Conservation (phyloP, 92 coral and sea anemone species). For the Montipora capitata region DNA sequence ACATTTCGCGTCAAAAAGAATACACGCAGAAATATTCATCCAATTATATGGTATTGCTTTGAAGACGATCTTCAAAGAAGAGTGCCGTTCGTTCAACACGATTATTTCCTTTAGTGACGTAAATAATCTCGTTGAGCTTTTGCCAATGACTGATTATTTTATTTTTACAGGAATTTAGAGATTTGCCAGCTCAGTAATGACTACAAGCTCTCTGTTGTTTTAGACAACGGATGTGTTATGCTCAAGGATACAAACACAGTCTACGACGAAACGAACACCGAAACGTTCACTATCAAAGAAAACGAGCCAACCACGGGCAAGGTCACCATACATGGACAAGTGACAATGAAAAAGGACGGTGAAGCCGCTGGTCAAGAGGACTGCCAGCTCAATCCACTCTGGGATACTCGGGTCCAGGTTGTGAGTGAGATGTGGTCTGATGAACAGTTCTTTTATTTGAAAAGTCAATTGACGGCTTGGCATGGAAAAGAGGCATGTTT, state of each 20-base stretch:
- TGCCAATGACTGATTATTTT: neutral
- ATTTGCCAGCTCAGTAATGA: constrained; percentile 46
- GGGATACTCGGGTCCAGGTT: constrained; percentile 69
- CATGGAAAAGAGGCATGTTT: constrained; percentile 66
- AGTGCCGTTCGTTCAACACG: too few relatives aligned
- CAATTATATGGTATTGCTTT: too few relatives aligned
- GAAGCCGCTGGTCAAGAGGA: constrained; percentile 34
- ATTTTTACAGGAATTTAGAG: constrained; percentile 43
- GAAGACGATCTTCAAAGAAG: too few relatives aligned
- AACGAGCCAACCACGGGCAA: constrained; percentile 69
- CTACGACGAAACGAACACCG: constrained; percentile 54
- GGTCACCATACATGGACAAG: constrained; percentile 62
- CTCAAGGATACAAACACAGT: constrained; percentile 72
- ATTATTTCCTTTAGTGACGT: too few relatives aligned
- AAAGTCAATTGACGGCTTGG: constrained; percentile 45
- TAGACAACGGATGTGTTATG: constrained; percentile 63
- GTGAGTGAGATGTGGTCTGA: constrained; percentile 79
- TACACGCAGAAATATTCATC: too few relatives aligned
- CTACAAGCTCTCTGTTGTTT: constrained; percentile 46
- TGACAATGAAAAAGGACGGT: constrained; percentile 63
- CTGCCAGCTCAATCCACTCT: constrained; percentile 16
- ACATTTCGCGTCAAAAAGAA: too few relatives aligned
- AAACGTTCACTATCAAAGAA: constrained; percentile 69
- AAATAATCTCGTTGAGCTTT: neutral
- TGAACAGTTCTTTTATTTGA: constrained; percentile 69